A percentile compares a stretch with the other conserved stretches of the same genome.
Conservation (phyloP, 2,888 invertebrate genomes). For the Drosophila austrosaltans region DNA sequence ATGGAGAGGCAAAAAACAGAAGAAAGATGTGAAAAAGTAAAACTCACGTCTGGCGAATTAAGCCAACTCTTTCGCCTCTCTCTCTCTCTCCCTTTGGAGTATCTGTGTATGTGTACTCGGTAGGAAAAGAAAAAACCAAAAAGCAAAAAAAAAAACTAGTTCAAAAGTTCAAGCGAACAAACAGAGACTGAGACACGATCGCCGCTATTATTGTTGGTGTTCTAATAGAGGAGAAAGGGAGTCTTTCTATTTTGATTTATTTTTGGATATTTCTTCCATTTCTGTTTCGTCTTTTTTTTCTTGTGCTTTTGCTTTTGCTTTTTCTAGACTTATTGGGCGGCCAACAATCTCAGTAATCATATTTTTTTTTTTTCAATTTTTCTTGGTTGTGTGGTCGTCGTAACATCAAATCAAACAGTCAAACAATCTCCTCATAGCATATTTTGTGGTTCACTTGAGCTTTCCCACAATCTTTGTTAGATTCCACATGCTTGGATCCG, state of each 20-base stretch:
- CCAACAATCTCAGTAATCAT: constrained; percentile 13
- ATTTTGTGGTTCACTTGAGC: constrained; percentile 22
- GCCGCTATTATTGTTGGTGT: constrained; percentile 3
- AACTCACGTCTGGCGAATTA: constrained; percentile 60
- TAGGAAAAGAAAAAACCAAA: constrained; percentile 8
- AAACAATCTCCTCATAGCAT: constrained; percentile 2
- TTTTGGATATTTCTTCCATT: constrained; percentile 33
- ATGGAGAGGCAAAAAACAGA: constrained; percentile 19
- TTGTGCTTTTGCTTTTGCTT: not conserved
- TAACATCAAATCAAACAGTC: constrained; percentile 14
- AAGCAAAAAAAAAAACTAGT: constrained; percentile 67
- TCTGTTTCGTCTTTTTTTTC: not conserved
- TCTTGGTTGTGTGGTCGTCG: not conserved
- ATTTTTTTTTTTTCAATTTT: constrained; percentile 4
- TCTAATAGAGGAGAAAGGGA: constrained; percentile 58
- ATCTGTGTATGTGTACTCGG: constrained; percentile 37
- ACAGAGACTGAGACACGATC: constrained; percentile 50
- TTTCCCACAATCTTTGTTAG: constrained; percentile 19
- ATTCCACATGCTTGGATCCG: not conserved
- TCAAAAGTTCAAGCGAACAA: constrained; percentile 77
- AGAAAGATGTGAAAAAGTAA: constrained; percentile 70
- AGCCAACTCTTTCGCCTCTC: constrained; percentile 33
- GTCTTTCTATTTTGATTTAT: constrained; percentile 18
- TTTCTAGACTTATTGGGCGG: constrained; percentile 4
- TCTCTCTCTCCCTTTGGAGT: constrained; percentile 22